These are phyloP conservation scores for Ictidomys tridecemlineatus DNA, from an alignment of 2,113 vertebrate genomes.

Conservation along the genomic window DNA sequence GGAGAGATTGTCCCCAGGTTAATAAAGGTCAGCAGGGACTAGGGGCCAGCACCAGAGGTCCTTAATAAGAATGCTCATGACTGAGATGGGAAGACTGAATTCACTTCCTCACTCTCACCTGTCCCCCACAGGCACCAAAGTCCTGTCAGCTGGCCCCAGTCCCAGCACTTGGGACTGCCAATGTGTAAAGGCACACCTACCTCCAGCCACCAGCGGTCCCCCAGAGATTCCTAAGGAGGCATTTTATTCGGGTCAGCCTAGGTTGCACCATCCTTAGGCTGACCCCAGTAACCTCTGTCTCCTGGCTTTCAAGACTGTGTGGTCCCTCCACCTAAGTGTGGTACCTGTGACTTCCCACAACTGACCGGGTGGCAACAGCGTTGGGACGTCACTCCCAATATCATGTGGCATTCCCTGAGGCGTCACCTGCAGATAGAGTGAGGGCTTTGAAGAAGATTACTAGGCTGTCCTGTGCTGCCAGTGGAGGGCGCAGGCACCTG, in stretches of 20 bases:
- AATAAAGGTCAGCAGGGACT: neutral
- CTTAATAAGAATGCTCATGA: neutral
- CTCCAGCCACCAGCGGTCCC: neutral
- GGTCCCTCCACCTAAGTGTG: neutral
- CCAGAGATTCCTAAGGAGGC: neutral
- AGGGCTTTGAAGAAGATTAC: too few relatives aligned
- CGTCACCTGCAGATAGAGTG: neutral
- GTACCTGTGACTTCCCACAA: neutral
- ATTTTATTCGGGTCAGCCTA: fast-evolving
- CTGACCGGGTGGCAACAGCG: neutral
- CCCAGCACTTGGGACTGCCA: neutral
- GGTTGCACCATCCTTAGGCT: too few relatives aligned
- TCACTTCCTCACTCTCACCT: neutral
- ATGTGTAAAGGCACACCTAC: neutral
- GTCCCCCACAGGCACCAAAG: neutral
- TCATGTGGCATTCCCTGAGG: too few relatives aligned
- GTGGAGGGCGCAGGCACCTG: neutral
- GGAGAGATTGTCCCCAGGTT: too few relatives aligned
- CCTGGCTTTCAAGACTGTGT: neutral
- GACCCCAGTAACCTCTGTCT: neutral
- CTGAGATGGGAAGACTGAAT: neutral
- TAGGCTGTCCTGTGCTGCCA: fast-evolving
- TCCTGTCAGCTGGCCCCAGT: neutral
- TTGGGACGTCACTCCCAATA: fast-evolving
- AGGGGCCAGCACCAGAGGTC: neutral